Evolutionary conservation across 2,797 vertebrate genomes (phyloP).

Genomic region (Serranus cabrilla): DNA sequence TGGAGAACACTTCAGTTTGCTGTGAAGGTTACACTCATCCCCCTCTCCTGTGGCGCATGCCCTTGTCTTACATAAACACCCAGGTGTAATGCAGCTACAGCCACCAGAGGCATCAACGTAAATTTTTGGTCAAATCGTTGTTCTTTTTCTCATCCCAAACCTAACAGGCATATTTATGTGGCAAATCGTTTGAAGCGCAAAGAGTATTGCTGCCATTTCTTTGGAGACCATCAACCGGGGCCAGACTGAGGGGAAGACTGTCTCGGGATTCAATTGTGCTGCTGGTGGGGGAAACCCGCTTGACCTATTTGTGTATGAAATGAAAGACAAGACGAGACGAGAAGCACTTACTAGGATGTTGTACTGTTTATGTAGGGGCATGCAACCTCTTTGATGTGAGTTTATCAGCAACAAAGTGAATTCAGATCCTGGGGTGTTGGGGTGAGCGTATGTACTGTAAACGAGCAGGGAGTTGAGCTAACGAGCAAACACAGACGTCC

Average conservation of each 20-base stretch:
- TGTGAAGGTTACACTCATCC: constrained; percentile 61
- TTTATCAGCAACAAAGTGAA: constrained; percentile 65
- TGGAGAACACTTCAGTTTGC: constrained; percentile 46
- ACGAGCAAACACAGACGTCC: constrained; percentile 36
- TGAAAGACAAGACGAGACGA: constrained; percentile 34
- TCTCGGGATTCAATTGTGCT: constrained; percentile 45
- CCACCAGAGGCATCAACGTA: constrained; percentile 39
- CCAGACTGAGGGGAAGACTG: constrained; percentile 31
- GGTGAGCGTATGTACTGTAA: constrained; percentile 42
- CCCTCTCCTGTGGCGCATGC: constrained; percentile 32
- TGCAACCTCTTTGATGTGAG: constrained; percentile 61
- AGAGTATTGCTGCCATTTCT: constrained; percentile 27
- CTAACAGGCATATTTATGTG: constrained; percentile 33
- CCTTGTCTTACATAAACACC: constrained; percentile 58
- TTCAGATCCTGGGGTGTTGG: constrained; percentile 45
- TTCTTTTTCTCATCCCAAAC: constrained; percentile 5
- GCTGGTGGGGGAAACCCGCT: constrained; percentile 26
- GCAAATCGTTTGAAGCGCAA: constrained; percentile 36
- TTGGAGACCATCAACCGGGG: constrained; percentile 34
- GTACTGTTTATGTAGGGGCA: constrained; percentile 44
- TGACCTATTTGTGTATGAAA: constrained; percentile 62
- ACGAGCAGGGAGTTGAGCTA: constrained; percentile 55
- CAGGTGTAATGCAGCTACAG: constrained; percentile 45
- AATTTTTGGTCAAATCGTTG: constrained; percentile 40
- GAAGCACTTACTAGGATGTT: constrained; percentile 47